Evolutionary conservation across 2,888 invertebrate species (phyloP), one percentile per base, ranked within the genome.

Genomic region (Papilio demoleus): DNA sequence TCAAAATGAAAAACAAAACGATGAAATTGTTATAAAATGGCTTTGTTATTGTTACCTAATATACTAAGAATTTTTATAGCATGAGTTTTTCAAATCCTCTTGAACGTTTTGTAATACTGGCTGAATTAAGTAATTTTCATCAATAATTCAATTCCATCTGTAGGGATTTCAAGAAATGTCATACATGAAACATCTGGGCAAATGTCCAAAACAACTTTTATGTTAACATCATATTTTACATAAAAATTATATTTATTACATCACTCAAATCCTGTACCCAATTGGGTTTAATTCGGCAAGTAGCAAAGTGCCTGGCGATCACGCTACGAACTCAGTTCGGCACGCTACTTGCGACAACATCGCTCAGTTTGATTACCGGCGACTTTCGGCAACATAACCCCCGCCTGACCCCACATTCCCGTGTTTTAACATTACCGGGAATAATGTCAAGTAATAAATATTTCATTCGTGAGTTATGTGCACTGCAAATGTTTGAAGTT

Each of bases 251-350:
- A 45, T 14, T 11, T 34, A 53, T 53, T 24, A 36, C 34, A 9
- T 22, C 34, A 27, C n/a, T 47, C 60, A 53, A 8, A 24, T 65
- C 11, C n/a, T 42, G 34, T 56, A 58, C 36, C 73, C 75, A 74
- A 72, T 72, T 71, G 70, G 63, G 65, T 74, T 75, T 80, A 82
- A 81, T 81, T 82, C 78, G 80, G 81, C 81, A 6, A 82, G 75
- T 77, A 79, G 78, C 78, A 78, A 80, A 79, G 80, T 79, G 78
- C 74, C 74, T 85, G 71, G 83, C 86, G 86, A 85, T 24, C 53
- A 53, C 53, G 53, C 53, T n/a, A 45, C 42, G 70, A 86, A 86
- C 86, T 87, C 85, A 19, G 58, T 40, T 60, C 31, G 4, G 31
- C 87, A 86, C 86, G 87, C 85, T 34, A 60, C 50, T 60, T 17